Evolutionary conservation across 2,113 vertebrate genomes (phyloP).

Genomic region (Rhinichthys klamathensis): DNA sequence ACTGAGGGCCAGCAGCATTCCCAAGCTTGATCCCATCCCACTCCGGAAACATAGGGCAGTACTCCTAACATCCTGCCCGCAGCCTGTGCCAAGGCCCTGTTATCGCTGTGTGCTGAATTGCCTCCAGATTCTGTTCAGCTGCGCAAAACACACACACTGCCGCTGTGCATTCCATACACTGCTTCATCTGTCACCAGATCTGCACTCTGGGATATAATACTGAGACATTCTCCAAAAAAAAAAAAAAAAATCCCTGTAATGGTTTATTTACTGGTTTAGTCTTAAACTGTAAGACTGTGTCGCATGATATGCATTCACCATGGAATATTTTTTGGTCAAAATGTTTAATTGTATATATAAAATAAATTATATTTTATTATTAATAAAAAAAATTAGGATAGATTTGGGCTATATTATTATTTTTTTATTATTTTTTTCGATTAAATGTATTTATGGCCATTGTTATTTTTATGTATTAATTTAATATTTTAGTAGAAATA

Average conservation of each 20-base stretch:
- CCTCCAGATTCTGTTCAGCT: constrained; percentile 26
- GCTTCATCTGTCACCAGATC: constrained; percentile 11
- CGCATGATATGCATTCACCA: too few species aligned
- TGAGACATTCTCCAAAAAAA: not conserved
- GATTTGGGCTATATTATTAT: too few species aligned
- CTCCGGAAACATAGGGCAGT: constrained; percentile 31
- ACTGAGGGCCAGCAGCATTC: not conserved
- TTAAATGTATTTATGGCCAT: too few species aligned
- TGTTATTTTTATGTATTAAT: too few species aligned
- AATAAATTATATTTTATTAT: not conserved
- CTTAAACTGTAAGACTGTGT: not conserved
- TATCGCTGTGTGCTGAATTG: not conserved
- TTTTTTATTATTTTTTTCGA: too few species aligned
- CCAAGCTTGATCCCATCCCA: constrained; percentile 13
- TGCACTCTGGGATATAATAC: not conserved
- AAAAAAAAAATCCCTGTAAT: not conserved
- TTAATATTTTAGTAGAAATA: not conserved
- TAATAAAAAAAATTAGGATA: not conserved
- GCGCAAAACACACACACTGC: not conserved
- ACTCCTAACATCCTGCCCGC: constrained; percentile 40
- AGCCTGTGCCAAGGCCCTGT: constrained; percentile 31
- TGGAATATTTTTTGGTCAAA: not conserved
- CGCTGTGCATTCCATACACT: constrained; percentile 15
- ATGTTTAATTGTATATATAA: too few species aligned
- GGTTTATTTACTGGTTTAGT: not conserved